Conservation (phyloP, 2,113 vertebrate species). For the Melanotaenia duboulayi region DNA sequence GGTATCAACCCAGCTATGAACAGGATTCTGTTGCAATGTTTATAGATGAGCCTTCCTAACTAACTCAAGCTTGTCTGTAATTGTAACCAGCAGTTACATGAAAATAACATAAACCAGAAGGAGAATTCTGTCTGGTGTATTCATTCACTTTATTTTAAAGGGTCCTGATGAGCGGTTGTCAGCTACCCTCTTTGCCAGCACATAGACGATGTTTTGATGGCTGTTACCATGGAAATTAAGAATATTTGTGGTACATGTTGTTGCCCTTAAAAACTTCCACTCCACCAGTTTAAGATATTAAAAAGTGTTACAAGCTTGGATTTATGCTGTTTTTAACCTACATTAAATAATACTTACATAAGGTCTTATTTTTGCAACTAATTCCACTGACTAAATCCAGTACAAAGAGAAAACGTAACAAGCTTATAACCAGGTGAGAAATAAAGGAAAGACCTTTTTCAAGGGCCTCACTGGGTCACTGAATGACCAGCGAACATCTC, state of each 20-base stretch:
- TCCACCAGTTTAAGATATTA: slow-evolving; percentile 46
- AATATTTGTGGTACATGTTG: slow-evolving; percentile 58
- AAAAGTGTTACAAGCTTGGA: slow-evolving; percentile 20
- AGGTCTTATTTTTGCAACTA: slow-evolving; percentile 21
- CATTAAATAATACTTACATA: slow-evolving; percentile 36
- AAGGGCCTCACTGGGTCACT: slow-evolving; percentile 28
- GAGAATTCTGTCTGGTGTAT: slow-evolving; percentile 53
- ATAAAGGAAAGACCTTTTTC: slow-evolving; percentile 36
- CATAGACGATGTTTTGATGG: slow-evolving; percentile 39
- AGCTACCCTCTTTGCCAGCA: slow-evolving; percentile 50
- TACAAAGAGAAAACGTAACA: slow-evolving; percentile 18
- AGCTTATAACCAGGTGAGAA: slow-evolving; percentile 25
- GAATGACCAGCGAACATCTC: slow-evolving; percentile 45
- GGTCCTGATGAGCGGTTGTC: slow-evolving; percentile 66
- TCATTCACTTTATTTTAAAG: slow-evolving; percentile 70
- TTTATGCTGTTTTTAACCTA: slow-evolving; percentile 1
- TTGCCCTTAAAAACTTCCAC: slow-evolving; percentile 35
- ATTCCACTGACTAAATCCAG: slow-evolving; percentile 20
- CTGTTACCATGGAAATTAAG: slow-evolving; percentile 57
- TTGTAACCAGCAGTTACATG: slow-evolving; percentile 66
- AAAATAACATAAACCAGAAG: slow-evolving; percentile 68
- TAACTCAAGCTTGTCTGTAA: slow-evolving; percentile 54
- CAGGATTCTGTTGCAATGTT: slow-evolving; percentile 19
- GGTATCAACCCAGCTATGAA: slow-evolving; percentile 13
- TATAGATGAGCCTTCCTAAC: slow-evolving; percentile 45